Evolutionary conservation across 2,797 vertebrate species (phyloP).

Genomic region (Myioborus melanocephalus): DNA sequence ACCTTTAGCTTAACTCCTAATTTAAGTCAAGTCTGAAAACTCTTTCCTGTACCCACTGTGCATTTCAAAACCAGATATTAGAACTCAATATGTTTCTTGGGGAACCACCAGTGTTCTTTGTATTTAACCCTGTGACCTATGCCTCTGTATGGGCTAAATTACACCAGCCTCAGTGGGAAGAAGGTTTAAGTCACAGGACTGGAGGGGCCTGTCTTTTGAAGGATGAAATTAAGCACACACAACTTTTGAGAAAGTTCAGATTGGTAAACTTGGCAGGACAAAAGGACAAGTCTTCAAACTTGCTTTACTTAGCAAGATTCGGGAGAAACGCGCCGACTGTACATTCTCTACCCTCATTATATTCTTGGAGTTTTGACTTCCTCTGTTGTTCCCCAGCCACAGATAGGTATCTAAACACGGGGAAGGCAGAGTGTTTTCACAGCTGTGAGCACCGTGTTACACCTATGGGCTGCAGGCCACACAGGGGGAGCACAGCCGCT

Average conservation of each 20-base stretch:
- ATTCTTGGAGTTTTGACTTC: conserved; percentile 55
- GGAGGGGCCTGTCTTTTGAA: background rate
- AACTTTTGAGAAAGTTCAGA: background rate
- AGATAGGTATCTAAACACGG: conserved; percentile 73
- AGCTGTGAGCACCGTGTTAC: conserved; percentile 63
- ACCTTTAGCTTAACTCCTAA: background rate
- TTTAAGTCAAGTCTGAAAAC: background rate
- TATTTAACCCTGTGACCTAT: background rate
- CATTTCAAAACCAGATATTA: background rate
- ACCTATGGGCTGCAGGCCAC: conserved; percentile 71
- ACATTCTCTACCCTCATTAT: conserved; percentile 35
- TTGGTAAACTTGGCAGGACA: conserved; percentile 18
- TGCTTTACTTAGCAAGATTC: conserved; percentile 35
- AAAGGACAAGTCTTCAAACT: conserved; percentile 26
- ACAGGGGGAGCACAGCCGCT: conserved; percentile 52
- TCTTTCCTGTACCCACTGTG: background rate
- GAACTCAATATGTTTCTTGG: background rate
- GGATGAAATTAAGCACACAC: background rate
- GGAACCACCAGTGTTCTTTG: background rate
- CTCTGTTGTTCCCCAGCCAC: conserved; percentile 53
- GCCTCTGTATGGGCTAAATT: background rate
- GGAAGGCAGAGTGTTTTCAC: conserved; percentile 74
- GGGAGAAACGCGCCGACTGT: background rate
- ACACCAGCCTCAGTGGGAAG: background rate
- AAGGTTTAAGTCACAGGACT: background rate